phyloP scores from a whole-genome alignment of 2,797 vertebrate genomes.

The Phoxinus dragarum region DNA sequence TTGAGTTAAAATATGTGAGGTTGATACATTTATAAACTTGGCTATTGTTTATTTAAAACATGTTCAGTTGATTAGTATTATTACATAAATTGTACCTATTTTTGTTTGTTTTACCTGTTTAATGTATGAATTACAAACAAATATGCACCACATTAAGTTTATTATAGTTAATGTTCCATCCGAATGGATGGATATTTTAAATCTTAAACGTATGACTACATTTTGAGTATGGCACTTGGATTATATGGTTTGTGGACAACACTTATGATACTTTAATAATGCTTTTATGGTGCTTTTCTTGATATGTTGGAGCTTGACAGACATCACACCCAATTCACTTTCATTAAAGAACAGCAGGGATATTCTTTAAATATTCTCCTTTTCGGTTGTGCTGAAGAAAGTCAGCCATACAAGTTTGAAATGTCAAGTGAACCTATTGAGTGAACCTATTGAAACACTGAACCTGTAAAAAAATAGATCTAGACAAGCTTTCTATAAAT shows the following conservation, averaged over 20 bases:
- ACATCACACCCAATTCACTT: neutral
- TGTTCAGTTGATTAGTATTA: neutral
- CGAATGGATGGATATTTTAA: neutral
- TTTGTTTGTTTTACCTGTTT: neutral
- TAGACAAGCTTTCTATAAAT: slow-evolving; percentile 8
- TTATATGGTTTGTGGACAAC: neutral
- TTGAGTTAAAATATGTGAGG: neutral
- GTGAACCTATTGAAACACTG: neutral
- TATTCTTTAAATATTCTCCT: neutral
- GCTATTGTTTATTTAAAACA: neutral
- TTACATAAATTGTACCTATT: neutral
- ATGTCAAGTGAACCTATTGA: neutral
- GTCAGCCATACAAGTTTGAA: neutral
- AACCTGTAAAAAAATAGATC: neutral
- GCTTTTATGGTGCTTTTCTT: neutral
- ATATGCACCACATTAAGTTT: neutral
- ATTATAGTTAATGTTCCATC: neutral
- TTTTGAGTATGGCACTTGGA: neutral
- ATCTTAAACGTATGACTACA: too few relatives aligned
- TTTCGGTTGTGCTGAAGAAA: neutral
- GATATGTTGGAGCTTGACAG: neutral
- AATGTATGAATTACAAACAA: neutral
- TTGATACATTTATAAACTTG: neutral
- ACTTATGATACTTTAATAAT: neutral
- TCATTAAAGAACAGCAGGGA: too few relatives aligned